Conservation (phyloP, 2,797 vertebrate species). For the Etheostoma perlongum region DNA sequence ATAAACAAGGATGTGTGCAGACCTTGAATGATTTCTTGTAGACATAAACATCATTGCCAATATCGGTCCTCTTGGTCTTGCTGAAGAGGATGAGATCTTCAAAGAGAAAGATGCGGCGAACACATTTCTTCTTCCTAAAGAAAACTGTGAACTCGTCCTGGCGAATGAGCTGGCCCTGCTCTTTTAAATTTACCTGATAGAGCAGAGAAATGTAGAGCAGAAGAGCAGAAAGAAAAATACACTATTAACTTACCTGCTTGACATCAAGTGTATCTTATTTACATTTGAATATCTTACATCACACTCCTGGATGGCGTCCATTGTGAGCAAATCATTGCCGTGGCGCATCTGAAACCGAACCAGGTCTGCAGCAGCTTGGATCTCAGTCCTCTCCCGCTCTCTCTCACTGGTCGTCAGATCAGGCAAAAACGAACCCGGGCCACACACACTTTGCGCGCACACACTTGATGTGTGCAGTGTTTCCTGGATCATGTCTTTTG, state of each 20-base stretch:
- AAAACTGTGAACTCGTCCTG: slow-evolving; percentile 86
- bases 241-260: not conserved
- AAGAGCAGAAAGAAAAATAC: not conserved
- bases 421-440: slow-evolving; percentile 30
- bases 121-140: slow-evolving; percentile 86
- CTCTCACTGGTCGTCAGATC: slow-evolving; percentile 70
- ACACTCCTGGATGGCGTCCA: slow-evolving; percentile 88
- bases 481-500: slow-evolving; percentile 53
- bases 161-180: slow-evolving; percentile 86
- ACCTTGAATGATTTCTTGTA: slow-evolving; percentile 91
- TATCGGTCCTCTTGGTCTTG: slow-evolving; percentile 84
- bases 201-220: not conserved
- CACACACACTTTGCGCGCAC: slow-evolving; percentile 53
- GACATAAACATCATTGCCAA: slow-evolving; percentile 86
- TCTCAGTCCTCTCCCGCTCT: slow-evolving; percentile 82
- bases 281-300: slow-evolving; percentile 77
- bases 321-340: slow-evolving; percentile 88
- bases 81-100: slow-evolving; percentile 88
- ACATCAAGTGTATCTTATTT: not conserved
- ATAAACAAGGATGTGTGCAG: not conserved
- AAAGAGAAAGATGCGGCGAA: slow-evolving; percentile 87
- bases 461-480: slow-evolving; percentile 30
- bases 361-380: slow-evolving; percentile 84
- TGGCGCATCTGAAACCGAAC: slow-evolving; percentile 89
- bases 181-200: slow-evolving; percentile 85